Percentiles rank a stretch among this genome's conserved stretches.
Conservation (phyloP, 1,140 invertebrate species). For the Atopsyche davidsoni region DNA sequence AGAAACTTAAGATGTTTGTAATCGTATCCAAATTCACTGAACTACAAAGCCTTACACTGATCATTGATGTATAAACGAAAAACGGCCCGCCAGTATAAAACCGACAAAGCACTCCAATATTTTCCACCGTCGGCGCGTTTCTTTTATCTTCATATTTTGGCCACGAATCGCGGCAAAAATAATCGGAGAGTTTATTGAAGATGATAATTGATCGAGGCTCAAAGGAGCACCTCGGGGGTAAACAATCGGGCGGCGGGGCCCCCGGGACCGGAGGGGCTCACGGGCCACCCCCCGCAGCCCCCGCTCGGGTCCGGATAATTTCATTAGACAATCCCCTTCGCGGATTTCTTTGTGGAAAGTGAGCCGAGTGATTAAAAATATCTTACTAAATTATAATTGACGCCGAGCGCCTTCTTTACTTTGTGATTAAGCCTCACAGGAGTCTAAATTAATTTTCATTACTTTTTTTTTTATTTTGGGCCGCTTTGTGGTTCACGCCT, state of each 20-base stretch:
- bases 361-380: slow-evolving; percentile 31
- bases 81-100: too few relatives aligned
- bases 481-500: too few relatives aligned
- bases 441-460: slow-evolving; percentile 9
- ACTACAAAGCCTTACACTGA: too few relatives aligned
- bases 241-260: slow-evolving; percentile 14
- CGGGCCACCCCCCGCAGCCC: neutral
- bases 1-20: too few relatives aligned
- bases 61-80: too few relatives aligned
- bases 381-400: slow-evolving; percentile 30
- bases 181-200: slow-evolving; percentile 26
- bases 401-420: slow-evolving; percentile 20
- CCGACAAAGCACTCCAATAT: too few relatives aligned
- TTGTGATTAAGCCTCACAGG: slow-evolving; percentile 14
- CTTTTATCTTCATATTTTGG: neutral
- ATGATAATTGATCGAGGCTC: slow-evolving; percentile 29
- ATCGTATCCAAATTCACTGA: too few relatives aligned
- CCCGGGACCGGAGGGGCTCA: neutral
- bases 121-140: neutral
- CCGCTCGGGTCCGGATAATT: slow-evolving; percentile 21
- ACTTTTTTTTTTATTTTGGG: slow-evolving; percentile 10
- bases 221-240: slow-evolving; percentile 29
- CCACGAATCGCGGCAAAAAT: slow-evolving; percentile 12
- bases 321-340: slow-evolving; percentile 28
- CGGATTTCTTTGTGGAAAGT: slow-evolving; percentile 29